A percentile compares a stretch with the other conserved stretches of the same genome.
phyloP scores from a whole-genome alignment of 2,113 vertebrate genomes.

The Oenanthe melanoleuca region DNA sequence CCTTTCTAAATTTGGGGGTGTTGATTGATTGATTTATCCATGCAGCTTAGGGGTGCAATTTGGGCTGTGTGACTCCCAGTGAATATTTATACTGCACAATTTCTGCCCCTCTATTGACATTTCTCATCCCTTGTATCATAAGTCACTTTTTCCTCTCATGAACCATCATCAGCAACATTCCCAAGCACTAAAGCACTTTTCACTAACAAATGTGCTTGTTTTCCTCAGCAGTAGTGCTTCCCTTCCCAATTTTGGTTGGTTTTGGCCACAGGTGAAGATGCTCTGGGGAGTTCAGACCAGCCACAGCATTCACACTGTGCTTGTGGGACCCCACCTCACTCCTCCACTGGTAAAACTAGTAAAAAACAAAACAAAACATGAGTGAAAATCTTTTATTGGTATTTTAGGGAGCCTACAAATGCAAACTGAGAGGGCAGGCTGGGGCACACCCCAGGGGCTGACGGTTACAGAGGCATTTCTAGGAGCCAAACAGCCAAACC shows the following conservation, averaged over 20 bases:
- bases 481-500: not conserved
- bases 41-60: not conserved
- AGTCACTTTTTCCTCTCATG: not conserved
- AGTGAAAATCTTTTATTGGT: not conserved
- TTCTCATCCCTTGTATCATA: not conserved
- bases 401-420: not conserved
- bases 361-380: rapidly evolving
- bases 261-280: not conserved
- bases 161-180: not conserved
- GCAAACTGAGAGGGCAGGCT: not conserved
- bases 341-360: not conserved
- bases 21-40: not conserved
- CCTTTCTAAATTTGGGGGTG: not conserved
- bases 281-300: not conserved
- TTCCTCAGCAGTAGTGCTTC: not conserved
- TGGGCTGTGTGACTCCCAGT: not conserved
- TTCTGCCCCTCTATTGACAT: not conserved
- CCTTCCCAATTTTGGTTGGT: not conserved
- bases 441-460: not conserved
- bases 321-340: not conserved
- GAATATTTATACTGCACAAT: not conserved
- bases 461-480: not conserved
- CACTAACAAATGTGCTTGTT: rapidly evolving
- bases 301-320: not conserved
- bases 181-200: not conserved